Evolutionary conservation across 2,113 vertebrate genomes (phyloP).

Genomic region (Pardalotus punctatus): DNA sequence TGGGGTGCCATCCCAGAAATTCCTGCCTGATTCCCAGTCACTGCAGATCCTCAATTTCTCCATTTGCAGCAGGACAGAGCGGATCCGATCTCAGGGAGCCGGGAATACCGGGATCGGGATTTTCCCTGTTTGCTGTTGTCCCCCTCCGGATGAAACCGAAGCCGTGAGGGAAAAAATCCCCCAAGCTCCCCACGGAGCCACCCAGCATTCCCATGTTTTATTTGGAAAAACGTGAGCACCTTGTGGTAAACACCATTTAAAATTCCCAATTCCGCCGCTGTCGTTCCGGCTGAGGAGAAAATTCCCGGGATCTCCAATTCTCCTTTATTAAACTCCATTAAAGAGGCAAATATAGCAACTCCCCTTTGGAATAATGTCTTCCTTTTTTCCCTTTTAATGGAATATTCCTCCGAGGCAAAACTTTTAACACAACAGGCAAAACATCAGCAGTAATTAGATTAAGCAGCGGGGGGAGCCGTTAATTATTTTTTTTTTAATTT

Average conservation of each 20-base stretch:
- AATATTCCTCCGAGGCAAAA: slow-evolving; percentile 28
- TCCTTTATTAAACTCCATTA: background rate
- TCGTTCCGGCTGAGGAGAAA: background rate
- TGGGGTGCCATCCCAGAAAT: background rate
- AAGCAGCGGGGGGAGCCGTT: background rate
- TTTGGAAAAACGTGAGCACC: slow-evolving; percentile 35
- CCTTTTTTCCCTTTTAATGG: background rate
- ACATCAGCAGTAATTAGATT: slow-evolving; percentile 30
- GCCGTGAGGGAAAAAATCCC: background rate
- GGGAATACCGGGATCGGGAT: background rate
- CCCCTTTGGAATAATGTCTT: background rate
- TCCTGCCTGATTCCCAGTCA: background rate
- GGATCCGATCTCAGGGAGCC: background rate
- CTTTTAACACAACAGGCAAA: background rate
- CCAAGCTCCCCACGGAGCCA: background rate
- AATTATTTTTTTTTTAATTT: background rate
- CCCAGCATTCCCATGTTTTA: background rate
- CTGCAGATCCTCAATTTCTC: accelerated
- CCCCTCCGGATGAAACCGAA: background rate
- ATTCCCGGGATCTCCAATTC: background rate
- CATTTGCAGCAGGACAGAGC: background rate
- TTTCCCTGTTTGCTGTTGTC: background rate
- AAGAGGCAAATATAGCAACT: slow-evolving; percentile 33
- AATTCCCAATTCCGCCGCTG: background rate
- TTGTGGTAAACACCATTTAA: background rate